A percentile compares a stretch with the other conserved stretches of the same genome.
Conservation (phyloP, 2,113 vertebrate genomes). For the Nipponia nippon region DNA sequence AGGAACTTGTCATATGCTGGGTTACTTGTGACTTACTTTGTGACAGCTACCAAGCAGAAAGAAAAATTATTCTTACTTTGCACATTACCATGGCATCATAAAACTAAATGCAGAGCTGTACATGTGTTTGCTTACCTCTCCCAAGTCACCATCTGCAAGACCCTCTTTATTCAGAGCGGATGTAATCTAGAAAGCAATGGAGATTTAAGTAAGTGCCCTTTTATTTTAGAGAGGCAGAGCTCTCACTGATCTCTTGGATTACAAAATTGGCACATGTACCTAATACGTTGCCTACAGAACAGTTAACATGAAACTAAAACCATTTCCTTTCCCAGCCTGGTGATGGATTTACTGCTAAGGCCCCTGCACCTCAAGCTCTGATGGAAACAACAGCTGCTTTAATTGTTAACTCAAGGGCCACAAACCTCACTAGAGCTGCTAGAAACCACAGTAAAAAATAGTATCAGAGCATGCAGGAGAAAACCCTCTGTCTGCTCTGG, state of each 20-base stretch:
- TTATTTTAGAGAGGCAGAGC: neutral
- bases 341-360: neutral
- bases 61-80: neutral
- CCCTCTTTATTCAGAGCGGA: slow-evolving; percentile 74
- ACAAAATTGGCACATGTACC: neutral
- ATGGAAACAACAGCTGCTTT: neutral
- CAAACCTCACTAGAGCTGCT: neutral
- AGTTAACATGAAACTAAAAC: neutral
- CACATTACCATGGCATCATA: neutral
- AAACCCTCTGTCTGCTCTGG: neutral
- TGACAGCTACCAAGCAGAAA: neutral
- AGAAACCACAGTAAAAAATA: neutral
- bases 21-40: neutral
- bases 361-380: neutral
- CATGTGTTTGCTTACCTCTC: slow-evolving; percentile 72
- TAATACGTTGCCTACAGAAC: neutral
- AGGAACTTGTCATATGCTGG: neutral
- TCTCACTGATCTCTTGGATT: neutral
- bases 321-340: neutral
- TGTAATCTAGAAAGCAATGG: slow-evolving; percentile 77
- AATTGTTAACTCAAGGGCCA: neutral
- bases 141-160: slow-evolving; percentile 36
- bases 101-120: neutral
- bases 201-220: neutral
- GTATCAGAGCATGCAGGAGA: neutral